A percentile compares a stretch with the other conserved stretches of the same genome.
phyloP scores from a whole-genome alignment of 2,113 vertebrate species.

The Sapayoa aenigma region DNA sequence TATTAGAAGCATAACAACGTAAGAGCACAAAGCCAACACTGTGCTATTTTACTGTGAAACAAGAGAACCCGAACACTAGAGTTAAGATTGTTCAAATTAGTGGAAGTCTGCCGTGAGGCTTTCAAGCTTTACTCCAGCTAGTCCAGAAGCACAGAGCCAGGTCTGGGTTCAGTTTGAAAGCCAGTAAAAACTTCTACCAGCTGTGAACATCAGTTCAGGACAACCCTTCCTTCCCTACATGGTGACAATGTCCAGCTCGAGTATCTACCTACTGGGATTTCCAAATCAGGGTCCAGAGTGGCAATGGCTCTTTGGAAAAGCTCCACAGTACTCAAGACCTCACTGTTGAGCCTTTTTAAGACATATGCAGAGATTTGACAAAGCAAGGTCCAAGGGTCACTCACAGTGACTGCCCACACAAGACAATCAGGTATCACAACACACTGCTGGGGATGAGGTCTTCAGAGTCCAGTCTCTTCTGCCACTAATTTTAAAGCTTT shows the following conservation, averaged over 20 bases:
- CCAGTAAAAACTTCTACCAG: background rate
- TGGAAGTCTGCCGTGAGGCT: background rate
- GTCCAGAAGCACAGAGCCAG: background rate
- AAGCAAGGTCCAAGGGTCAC: background rate
- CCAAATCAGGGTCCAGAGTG: background rate
- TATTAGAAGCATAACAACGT: background rate
- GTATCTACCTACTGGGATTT: background rate
- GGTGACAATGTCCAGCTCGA: background rate
- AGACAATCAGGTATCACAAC: background rate
- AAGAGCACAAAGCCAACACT: background rate
- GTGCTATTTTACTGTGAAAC: background rate
- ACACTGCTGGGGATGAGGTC: background rate
- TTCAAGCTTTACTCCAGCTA: background rate
- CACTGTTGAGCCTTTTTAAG: background rate
- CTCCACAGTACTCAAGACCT: background rate
- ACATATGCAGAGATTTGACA: background rate
- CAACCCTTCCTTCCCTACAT: background rate
- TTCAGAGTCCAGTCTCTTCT: background rate
- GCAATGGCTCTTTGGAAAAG: background rate
- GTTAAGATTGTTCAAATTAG: background rate
- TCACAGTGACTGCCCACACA: background rate
- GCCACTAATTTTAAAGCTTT: background rate
- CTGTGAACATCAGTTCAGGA: background rate
- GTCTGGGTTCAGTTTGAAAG: background rate
- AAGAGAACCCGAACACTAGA: background rate